Conservation (phyloP, 2,113 vertebrate genomes). For the Oryzias woworae region DNA sequence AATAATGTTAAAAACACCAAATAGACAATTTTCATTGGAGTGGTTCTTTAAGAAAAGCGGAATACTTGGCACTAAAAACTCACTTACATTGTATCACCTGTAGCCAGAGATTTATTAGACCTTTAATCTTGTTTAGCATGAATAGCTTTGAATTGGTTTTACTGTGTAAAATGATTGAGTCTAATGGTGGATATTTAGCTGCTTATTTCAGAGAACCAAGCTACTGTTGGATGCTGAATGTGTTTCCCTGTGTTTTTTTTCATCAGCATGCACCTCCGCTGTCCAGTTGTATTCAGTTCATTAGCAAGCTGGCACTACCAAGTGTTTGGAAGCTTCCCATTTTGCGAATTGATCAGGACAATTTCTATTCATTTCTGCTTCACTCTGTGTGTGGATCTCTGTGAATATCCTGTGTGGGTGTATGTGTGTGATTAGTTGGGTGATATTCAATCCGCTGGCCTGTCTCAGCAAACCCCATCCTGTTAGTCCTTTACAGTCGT, state of each 20-base stretch:
- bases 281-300: slow-evolving; percentile 65
- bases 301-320: slow-evolving; percentile 56
- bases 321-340: slow-evolving; percentile 45
- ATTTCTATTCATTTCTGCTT: slow-evolving; percentile 51
- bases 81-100: no score
- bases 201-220: slow-evolving; percentile 30
- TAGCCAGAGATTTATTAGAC: no score
- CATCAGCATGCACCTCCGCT: slow-evolving; percentile 61
- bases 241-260: slow-evolving; percentile 40
- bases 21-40: no score
- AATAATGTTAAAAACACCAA: no score
- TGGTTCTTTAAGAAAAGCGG: no score
- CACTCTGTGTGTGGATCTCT: slow-evolving; percentile 22
- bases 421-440: slow-evolving; percentile 32
- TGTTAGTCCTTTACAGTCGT: slow-evolving; percentile 52
- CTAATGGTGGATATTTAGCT: slow-evolving; percentile 39
- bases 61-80: no score
- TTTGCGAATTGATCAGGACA: slow-evolving; percentile 61
- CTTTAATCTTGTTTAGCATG: no score
- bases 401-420: slow-evolving; percentile 30
- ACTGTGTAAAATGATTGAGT: slow-evolving; percentile 4
- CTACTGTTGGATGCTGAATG: slow-evolving; percentile 32
- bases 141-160: no score
- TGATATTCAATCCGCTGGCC: slow-evolving; percentile 41
- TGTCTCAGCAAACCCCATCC: slow-evolving; percentile 47